Percentiles rank a stretch among this genome's conserved stretches.
Conservation (phyloP, 2,888 invertebrate genomes). For the Protonemura montana region DNA sequence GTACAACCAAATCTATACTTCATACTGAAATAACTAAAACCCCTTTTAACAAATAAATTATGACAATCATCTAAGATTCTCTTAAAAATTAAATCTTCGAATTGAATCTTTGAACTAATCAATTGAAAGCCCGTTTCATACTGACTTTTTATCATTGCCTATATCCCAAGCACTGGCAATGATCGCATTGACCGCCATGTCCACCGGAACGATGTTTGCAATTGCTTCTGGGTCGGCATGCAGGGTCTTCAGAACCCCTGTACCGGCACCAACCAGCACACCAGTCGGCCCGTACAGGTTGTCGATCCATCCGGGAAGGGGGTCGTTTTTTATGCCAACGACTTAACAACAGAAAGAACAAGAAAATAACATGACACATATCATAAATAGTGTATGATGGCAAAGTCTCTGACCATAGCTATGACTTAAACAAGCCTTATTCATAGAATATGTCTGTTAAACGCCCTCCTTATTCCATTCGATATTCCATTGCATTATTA, state of each 20-base stretch:
- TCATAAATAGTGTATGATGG: no score
- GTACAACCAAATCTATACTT: neutral
- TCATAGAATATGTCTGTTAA: no score
- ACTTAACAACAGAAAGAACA: slow-evolving; percentile 51
- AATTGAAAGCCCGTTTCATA: neutral
- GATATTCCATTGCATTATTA: no score
- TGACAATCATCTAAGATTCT: no score
- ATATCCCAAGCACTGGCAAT: slow-evolving; percentile 67
- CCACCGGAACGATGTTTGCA: slow-evolving; percentile 75
- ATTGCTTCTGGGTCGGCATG: slow-evolving; percentile 62
- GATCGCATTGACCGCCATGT: slow-evolving; percentile 69
- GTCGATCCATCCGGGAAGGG: slow-evolving; percentile 70
- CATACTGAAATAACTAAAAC: no score
- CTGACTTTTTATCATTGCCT: slow-evolving; percentile 45
- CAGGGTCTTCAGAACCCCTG: slow-evolving; percentile 70
- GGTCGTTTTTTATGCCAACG: slow-evolving; percentile 58
- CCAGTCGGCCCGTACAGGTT: slow-evolving; percentile 74
- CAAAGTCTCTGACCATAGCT: no score
- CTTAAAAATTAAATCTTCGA: no score
- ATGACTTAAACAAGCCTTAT: no score
- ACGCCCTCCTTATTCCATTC: no score
- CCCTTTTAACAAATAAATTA: no score
- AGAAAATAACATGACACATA: neutral
- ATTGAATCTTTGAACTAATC: no score
- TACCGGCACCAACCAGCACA: slow-evolving; percentile 61